A percentile compares a stretch with the other conserved stretches of the same genome.
Conservation (phyloP, 2,113 vertebrate species). For the Neopipo cinnamomea region DNA sequence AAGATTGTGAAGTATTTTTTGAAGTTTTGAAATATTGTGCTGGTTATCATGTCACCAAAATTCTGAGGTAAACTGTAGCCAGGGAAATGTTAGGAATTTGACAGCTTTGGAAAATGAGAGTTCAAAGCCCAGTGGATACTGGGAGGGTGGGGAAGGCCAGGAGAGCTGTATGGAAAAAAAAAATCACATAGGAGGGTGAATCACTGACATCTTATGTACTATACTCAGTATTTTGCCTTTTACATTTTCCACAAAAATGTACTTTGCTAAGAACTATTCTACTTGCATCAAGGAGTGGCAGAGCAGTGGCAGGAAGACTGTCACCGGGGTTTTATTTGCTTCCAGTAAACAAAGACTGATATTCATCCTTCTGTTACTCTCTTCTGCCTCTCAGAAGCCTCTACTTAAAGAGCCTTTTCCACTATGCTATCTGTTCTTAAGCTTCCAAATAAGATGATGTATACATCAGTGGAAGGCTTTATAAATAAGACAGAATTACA, state of each 20-base stretch:
- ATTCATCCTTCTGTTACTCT: not conserved
- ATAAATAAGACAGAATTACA: not conserved
- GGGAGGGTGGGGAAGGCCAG: accelerated
- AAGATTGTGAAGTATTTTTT: not conserved
- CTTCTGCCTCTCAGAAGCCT: not conserved
- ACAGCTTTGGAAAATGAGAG: not conserved
- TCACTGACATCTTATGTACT: not conserved
- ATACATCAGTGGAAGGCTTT: not conserved
- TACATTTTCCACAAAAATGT: not conserved
- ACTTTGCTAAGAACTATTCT: not conserved
- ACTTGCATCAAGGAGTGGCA: not conserved
- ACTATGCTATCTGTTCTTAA: not conserved
- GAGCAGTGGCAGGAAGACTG: not conserved
- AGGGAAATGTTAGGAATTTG: not conserved
- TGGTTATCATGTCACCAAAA: not conserved
- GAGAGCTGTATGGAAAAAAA: not conserved
- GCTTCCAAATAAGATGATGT: not conserved
- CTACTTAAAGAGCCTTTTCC: not conserved
- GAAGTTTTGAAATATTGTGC: not conserved
- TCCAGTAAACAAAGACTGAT: not conserved
- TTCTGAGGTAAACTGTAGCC: not conserved
- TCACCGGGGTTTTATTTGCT: not conserved
- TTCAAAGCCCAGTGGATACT: not conserved
- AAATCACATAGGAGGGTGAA: not conserved
- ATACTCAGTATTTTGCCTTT: not conserved